Conservation (phyloP, 2,113 vertebrate genomes). For the Colius striatus region DNA sequence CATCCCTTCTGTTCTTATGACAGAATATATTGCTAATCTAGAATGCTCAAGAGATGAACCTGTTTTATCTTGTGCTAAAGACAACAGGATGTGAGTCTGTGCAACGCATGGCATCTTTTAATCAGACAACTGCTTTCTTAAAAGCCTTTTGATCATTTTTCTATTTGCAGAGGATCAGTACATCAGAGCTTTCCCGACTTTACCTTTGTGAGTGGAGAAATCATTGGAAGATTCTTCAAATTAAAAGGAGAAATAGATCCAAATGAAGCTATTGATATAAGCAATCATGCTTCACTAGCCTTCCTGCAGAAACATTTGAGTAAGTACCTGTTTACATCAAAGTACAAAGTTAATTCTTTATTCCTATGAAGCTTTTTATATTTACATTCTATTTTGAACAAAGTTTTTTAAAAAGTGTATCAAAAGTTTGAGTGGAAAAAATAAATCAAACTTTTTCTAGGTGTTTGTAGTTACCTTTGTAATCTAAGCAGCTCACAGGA, state of each 20-base stretch:
- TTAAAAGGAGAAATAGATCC: constrained; percentile 92
- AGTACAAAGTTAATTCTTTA: background rate
- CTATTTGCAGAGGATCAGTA: constrained; percentile 85
- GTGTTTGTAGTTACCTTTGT: background rate
- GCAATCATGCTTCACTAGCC: constrained; percentile 90
- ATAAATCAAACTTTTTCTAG: background rate
- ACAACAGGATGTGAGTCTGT: background rate
- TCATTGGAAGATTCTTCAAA: constrained; percentile 84
- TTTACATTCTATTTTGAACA: background rate
- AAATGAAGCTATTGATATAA: constrained; percentile 85
- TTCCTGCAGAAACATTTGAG: constrained; percentile 93
- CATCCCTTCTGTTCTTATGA: background rate
- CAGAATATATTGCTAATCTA: background rate
- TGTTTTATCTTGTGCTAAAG: background rate
- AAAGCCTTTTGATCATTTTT: background rate
- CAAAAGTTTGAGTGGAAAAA: background rate
- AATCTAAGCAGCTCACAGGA: background rate
- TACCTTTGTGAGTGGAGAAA: constrained; percentile 87
- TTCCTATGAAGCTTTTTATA: background rate
- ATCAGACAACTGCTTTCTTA: background rate
- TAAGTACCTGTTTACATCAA: constrained; percentile 69
- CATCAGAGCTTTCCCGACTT: constrained; percentile 97
- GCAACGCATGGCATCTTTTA: background rate
- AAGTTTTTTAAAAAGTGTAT: background rate
- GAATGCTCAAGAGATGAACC: background rate